Base-by-base conservation (phyloP, 2,113 vertebrate species). In the Pseudopodoces humilis region DNA sequence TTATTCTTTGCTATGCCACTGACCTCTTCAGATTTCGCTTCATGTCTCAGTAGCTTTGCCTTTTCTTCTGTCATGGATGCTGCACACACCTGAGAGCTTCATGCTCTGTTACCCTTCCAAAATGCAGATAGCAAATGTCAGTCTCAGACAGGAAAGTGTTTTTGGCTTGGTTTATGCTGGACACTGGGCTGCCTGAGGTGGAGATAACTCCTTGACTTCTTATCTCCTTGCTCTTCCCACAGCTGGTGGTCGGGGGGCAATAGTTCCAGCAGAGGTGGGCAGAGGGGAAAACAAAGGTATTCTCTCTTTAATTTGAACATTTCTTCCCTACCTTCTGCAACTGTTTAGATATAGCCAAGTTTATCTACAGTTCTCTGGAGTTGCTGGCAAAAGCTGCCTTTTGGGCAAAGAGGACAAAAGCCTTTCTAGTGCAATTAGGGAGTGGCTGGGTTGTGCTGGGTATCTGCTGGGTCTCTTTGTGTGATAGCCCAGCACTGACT, bases 81-180 rank as follows among this genome's bases (percentile, higher is more conserved):
- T 75, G 63, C 46, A 7, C 0, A 0, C n/a, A 72, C 71, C 75
- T 65, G 83, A 35, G 33, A 3, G 49, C 60, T 74, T 52, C 6
- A 2, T 39, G 46, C 82, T 81, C 25, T 16, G 10, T 12, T 52
- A 3, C n/a, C 47, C 43, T 37, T 58, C 64, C 31, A 39, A 69
- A 86, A 74, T 10, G 14, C 13, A 47, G 56, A 31, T 21, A 20
- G 10, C 16, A 22, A 22, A 31, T 46, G 35, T 39, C 86, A 53
- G 15, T 46, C 64, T 87, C 87, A 69, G 49, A 31, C 30, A 53
- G 33, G 18, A 35, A 46, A 3, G 46, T 22, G n/a, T 1, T 69
- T 69, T 31, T 83, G 67, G 31, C 22, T 55, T 50, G n/a, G 22
- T 69, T 85, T 82, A 15, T 82, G 69, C 81, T 44, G 52, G 33